phyloP scores from a whole-genome alignment of 2,888 invertebrate genomes.

The Ichneumoninae sp. region DNA sequence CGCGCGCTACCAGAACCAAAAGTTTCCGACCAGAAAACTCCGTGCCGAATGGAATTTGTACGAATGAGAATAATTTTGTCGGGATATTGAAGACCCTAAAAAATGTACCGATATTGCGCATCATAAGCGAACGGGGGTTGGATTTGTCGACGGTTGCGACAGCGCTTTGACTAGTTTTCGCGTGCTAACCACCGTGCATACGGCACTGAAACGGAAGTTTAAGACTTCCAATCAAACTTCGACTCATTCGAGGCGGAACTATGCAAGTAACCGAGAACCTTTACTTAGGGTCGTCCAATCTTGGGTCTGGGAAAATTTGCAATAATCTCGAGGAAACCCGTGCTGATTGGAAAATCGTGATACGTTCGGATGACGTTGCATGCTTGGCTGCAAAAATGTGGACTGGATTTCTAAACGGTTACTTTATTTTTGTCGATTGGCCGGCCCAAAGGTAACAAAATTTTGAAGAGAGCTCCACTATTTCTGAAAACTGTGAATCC shows the following conservation, averaged over 20 bases:
- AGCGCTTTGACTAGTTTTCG: neutral
- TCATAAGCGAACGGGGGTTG: neutral
- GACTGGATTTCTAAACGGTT: neutral
- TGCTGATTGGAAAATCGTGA: neutral
- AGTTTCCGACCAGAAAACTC: conserved; percentile 16
- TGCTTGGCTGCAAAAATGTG: neutral
- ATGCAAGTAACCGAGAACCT: neutral
- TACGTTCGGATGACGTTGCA: neutral
- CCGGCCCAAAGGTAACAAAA: neutral
- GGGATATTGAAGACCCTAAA: neutral
- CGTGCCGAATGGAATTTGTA: conserved; percentile 18
- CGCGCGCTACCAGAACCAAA: neutral
- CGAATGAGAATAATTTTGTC: conserved; percentile 9
- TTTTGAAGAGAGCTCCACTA: neutral
- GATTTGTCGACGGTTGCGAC: neutral
- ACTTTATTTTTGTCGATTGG: neutral
- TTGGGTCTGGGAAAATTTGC: neutral
- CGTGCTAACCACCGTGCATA: neutral
- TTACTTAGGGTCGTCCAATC: neutral
- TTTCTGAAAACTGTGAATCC: neutral
- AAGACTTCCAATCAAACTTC: neutral
- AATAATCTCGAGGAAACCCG: neutral
- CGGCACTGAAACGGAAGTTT: neutral
- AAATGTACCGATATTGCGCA: neutral
- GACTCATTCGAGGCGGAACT: neutral